Evolutionary conservation across 2,113 vertebrate species (phyloP).

Genomic region (Coryphaenoides rupestris): DNA sequence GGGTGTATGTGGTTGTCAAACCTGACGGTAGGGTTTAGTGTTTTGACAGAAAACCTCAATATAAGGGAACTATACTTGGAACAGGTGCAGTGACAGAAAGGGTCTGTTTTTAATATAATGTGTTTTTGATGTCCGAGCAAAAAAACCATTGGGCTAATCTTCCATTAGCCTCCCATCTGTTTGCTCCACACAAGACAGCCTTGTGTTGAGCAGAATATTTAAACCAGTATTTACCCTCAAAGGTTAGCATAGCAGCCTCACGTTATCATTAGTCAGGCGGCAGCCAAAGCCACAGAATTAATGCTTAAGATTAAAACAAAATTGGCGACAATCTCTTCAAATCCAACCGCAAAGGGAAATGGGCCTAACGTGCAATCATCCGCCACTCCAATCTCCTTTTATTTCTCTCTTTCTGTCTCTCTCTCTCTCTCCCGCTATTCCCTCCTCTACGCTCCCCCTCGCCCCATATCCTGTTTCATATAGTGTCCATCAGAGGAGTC

Average conservation of each 20-base stretch:
- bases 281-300: slow-evolving; percentile 8
- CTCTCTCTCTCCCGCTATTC: no score
- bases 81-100: no score
- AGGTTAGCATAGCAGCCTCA: not conserved
- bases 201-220: slow-evolving; percentile 28
- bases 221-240: not conserved
- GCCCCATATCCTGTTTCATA: no score
- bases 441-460: no score
- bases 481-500: no score
- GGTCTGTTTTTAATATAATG: slow-evolving; percentile 4
- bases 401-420: no score
- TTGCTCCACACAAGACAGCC: slow-evolving; percentile 2
- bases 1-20: slow-evolving; percentile 14
- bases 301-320: not conserved
- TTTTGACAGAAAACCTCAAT: slow-evolving; percentile 45
- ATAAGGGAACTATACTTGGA: slow-evolving; percentile 22
- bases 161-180: slow-evolving; percentile 1
- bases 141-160: slow-evolving; percentile 5
- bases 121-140: slow-evolving; percentile 22
- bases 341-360: slow-evolving; percentile 17
- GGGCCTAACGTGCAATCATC: slow-evolving; percentile 7
- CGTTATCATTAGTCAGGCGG: slow-evolving; percentile 24
- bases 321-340: slow-evolving; percentile 8
- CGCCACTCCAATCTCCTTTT: slow-evolving; percentile 19
- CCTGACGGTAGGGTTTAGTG: slow-evolving; percentile 39